Evolutionary conservation across 2,888 invertebrate species (phyloP).

Genomic region (Agrotis ipsilon): DNA sequence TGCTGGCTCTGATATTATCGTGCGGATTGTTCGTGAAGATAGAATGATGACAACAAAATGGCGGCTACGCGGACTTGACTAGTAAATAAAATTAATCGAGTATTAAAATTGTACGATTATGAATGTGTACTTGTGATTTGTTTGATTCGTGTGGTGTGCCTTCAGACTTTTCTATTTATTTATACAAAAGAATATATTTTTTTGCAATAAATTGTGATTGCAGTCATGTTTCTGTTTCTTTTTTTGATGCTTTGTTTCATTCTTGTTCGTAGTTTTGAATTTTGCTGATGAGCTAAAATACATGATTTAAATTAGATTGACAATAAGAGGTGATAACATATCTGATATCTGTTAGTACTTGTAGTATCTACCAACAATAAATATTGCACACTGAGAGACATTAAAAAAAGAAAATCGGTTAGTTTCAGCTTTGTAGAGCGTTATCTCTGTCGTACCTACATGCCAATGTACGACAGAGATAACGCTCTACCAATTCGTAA

Average conservation of each 20-base stretch:
- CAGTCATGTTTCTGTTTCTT: constrained; percentile 28
- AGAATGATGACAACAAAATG: constrained; percentile 86
- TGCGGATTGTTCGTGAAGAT: constrained; percentile 97
- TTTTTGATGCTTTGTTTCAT: constrained; percentile 24
- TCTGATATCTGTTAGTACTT: no score
- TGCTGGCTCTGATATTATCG: constrained; percentile 96
- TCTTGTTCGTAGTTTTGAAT: no score
- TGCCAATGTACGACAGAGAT: no score
- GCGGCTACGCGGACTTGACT: constrained; percentile 39
- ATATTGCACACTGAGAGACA: no score
- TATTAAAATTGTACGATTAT: constrained; percentile 55
- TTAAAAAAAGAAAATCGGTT: no score
- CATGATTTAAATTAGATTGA: no score
- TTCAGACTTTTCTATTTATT: constrained; percentile 67
- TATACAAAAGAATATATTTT: constrained; percentile 39
- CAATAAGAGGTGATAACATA: no score
- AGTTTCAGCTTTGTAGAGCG: no score
- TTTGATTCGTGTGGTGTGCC: constrained; percentile 62
- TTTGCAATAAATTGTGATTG: constrained; percentile 60
- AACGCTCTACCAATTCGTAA: no score
- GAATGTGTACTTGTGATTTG: constrained; percentile 59
- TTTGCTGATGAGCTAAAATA: no score
- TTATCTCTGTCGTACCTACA: no score
- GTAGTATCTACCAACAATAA: no score
- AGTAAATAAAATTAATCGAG: constrained; percentile 35